A percentile compares a stretch with the other conserved stretches of the same genome.
Conservation (phyloP, 2,797 vertebrate genomes). For the Morus bassanus region DNA sequence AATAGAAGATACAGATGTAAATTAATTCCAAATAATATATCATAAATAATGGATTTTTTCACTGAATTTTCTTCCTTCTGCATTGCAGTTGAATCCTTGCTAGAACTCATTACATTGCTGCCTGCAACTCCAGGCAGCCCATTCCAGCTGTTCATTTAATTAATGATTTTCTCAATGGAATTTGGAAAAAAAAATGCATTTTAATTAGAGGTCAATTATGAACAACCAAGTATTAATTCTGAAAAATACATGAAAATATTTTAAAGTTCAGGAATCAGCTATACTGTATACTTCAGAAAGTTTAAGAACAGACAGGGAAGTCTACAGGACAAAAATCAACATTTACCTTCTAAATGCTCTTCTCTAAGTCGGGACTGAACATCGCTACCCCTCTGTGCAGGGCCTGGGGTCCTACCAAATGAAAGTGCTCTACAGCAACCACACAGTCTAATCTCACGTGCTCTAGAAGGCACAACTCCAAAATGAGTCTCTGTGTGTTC, state of each 20-base stretch:
- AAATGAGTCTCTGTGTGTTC: neutral
- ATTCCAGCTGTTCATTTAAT: neutral
- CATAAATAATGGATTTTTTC: neutral
- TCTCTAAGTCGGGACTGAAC: neutral
- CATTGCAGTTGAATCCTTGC: neutral
- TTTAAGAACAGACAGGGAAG: neutral
- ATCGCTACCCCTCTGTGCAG: neutral
- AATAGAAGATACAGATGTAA: neutral
- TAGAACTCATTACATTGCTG: neutral
- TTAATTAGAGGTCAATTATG: neutral
- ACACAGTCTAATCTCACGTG: accelerated
- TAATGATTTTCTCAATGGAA: neutral
- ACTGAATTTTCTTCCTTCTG: neutral
- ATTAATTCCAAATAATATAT: neutral
- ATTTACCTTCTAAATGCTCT: neutral
- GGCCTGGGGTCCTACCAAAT: neutral
- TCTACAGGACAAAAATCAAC: neutral
- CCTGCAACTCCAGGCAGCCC: neutral
- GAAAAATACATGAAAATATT: neutral
- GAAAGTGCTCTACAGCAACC: neutral
- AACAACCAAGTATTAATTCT: neutral
- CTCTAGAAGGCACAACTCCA: neutral
- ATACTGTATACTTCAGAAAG: neutral
- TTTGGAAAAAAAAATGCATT: neutral
- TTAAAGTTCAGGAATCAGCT: neutral